phyloP scores from a whole-genome alignment of 1,140 invertebrate species.

The Dreissena rostriformis region DNA sequence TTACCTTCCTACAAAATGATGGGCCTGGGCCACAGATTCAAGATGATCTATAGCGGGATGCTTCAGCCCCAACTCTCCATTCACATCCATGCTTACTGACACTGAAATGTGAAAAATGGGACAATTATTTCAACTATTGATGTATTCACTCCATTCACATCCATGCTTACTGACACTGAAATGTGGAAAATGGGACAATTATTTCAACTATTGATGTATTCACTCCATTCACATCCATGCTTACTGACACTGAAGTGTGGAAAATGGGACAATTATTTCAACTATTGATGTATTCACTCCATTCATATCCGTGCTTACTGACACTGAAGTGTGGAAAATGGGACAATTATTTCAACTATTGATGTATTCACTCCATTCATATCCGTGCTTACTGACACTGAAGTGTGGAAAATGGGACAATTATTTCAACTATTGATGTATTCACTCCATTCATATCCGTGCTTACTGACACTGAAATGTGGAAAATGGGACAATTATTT shows the following conservation, averaged over 20 bases:
- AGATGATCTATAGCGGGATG: conserved; percentile 33
- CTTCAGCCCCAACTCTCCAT: conserved; percentile 21
- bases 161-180: conserved; percentile 34
- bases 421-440: too few species aligned
- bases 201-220: too few species aligned
- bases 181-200: background rate
- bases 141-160: conserved; percentile 24
- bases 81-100: conserved; percentile 19
- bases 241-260: conserved; percentile 27
- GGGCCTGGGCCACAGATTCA: conserved; percentile 58
- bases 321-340: conserved; percentile 20
- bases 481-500: too few species aligned
- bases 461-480: too few species aligned
- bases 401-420: too few species aligned
- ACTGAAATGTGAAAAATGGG: conserved; percentile 18
- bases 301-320: conserved; percentile 15
- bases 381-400: too few species aligned
- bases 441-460: too few species aligned
- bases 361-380: too few species aligned
- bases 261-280: background rate
- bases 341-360: too few species aligned
- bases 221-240: conserved; percentile 22
- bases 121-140: too few species aligned
- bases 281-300: too few species aligned
- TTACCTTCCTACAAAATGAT: conserved; percentile 73